Evolutionary conservation across 2,797 vertebrate genomes (phyloP).

Genomic region (Botia kubotai): DNA sequence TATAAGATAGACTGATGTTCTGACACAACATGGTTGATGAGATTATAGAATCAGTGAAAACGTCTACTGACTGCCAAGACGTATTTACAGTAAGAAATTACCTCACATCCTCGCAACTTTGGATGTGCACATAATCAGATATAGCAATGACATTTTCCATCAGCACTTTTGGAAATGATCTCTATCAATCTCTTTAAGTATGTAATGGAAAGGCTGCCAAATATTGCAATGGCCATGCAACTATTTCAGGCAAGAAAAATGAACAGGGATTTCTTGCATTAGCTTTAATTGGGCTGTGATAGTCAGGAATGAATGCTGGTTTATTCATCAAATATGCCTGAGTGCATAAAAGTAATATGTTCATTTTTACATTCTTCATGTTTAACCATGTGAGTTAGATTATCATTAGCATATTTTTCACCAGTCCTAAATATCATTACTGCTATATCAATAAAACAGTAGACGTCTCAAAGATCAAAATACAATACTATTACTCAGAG

Average conservation of each 20-base stretch:
- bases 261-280: neutral
- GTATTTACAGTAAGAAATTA: slow-evolving; percentile 69
- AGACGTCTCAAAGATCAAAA: neutral
- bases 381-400: too few relatives aligned
- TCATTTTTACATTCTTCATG: too few relatives aligned
- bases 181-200: neutral
- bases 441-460: too few relatives aligned
- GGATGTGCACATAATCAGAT: slow-evolving; percentile 75
- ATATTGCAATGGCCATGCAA: neutral
- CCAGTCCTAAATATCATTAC: too few relatives aligned
- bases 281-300: neutral
- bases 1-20: slow-evolving; percentile 20
- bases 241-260: slow-evolving; percentile 3
- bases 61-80: slow-evolving; percentile 74
- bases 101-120: slow-evolving; percentile 69
- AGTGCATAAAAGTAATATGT: too few relatives aligned
- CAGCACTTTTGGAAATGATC: neutral
- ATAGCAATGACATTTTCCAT: slow-evolving; percentile 51
- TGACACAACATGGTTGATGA: slow-evolving; percentile 41
- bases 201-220: neutral
- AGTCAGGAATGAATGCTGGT: neutral
- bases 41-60: slow-evolving; percentile 75
- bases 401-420: too few relatives aligned
- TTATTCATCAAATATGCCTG: neutral
- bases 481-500: neutral